Conservation (phyloP, 2,888 invertebrate genomes). For the Papilio demoleus region DNA sequence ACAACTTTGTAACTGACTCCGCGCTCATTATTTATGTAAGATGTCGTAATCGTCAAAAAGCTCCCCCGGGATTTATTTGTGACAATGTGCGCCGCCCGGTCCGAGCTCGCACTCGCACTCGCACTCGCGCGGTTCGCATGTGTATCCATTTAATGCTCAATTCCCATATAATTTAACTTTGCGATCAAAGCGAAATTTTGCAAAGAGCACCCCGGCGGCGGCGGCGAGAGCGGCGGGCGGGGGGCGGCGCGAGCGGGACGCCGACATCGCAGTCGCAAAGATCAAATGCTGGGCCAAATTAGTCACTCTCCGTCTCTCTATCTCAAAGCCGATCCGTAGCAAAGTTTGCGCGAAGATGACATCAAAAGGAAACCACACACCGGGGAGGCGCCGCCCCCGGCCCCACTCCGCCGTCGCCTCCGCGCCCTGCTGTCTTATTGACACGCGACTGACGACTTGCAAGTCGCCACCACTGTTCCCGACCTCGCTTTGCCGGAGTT, state of each 20-base stretch:
- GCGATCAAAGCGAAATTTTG: slow-evolving; percentile 83
- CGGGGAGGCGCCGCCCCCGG: slow-evolving; percentile 75
- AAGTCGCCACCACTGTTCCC: slow-evolving; percentile 72
- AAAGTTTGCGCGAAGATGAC: slow-evolving; percentile 84
- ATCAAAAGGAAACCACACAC: slow-evolving; percentile 84
- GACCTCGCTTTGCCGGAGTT: slow-evolving; percentile 76
- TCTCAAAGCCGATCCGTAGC: slow-evolving; percentile 84
- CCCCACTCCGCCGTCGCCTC: slow-evolving; percentile 79
- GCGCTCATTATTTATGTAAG: slow-evolving; percentile 81
- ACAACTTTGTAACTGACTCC: slow-evolving; percentile 78
- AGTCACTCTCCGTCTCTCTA: slow-evolving; percentile 84
- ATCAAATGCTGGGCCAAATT: slow-evolving; percentile 84
- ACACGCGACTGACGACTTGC: slow-evolving; percentile 81
- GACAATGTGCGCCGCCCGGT: slow-evolving; percentile 60
- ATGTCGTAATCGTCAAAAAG: slow-evolving; percentile 75
- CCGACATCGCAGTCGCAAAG: slow-evolving; percentile 76
- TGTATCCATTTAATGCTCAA: slow-evolving; percentile 84
- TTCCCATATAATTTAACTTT: slow-evolving; percentile 84
- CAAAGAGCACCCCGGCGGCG: slow-evolving; percentile 81
- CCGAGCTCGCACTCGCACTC: slow-evolving; percentile 47
- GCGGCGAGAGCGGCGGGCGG: slow-evolving; percentile 53
- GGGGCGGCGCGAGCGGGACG: slow-evolving; percentile 77
- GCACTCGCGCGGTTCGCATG: slow-evolving; percentile 64
- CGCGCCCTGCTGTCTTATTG: slow-evolving; percentile 75
- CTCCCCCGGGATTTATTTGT: slow-evolving; percentile 64